These are phyloP conservation scores for Lophura nycthemera DNA, from an alignment of 2,113 vertebrate genomes.

Conservation along the genomic window DNA sequence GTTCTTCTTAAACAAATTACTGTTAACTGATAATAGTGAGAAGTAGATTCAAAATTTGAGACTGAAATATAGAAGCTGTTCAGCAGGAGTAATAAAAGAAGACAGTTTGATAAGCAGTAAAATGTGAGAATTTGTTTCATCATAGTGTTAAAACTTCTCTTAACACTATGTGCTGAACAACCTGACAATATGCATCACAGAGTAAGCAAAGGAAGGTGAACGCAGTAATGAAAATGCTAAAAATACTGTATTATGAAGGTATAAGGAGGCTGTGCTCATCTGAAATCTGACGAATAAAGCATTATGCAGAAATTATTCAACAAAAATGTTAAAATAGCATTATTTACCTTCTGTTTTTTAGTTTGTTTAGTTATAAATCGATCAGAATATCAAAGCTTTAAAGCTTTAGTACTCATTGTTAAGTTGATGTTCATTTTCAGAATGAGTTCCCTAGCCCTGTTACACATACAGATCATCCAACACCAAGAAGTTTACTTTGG, in stretches of 20 bases:
- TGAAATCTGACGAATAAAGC: conserved; percentile 45
- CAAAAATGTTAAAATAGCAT: conserved; percentile 30
- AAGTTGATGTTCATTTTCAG: neutral
- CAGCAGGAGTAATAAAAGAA: neutral
- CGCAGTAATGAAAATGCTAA: conserved; percentile 32
- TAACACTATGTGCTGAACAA: neutral
- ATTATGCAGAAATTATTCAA: neutral
- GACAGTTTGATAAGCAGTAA: neutral
- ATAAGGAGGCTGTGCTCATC: neutral
- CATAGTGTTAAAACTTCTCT: neutral
- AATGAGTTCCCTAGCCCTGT: neutral
- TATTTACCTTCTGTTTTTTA: conserved; percentile 3
- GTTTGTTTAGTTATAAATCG: neutral
- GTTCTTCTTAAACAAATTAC: neutral
- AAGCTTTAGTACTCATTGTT: neutral
- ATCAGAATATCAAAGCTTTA: neutral
- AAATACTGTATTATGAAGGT: neutral
- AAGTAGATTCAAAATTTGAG: neutral
- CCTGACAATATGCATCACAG: neutral
- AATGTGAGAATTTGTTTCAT: neutral
- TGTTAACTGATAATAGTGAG: neutral
- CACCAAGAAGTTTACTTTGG: neutral
- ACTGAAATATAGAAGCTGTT: neutral
- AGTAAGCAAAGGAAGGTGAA: neutral
- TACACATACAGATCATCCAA: neutral